Evolutionary conservation across 1,140 invertebrate genomes (phyloP), one percentile per base, ranked within the genome.

Genomic region (Trypoxylus dichotomus): DNA sequence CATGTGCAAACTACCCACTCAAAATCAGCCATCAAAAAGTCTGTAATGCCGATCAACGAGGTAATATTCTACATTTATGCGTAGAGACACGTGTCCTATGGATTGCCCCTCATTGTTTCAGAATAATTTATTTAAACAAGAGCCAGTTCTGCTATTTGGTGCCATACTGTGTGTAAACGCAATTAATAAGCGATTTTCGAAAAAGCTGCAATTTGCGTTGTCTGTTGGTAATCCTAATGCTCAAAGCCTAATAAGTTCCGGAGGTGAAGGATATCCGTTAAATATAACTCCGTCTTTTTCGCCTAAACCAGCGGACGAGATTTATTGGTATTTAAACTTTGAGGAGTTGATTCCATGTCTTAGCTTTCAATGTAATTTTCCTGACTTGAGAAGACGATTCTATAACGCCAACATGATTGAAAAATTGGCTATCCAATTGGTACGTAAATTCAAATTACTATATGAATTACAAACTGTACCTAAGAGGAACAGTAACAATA

Each of bases 291-390:
- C 29, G 0, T 29, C 32, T 54, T 29, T 89, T 13, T 94, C 92
- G 82, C 92, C 94, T 0, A 87, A 91, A 81, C 91, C 92, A 0
- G 90, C 90, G 76, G 94, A 95, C 86, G 92, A 91, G 77, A 87
- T 87, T 21, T 95, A 95, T 85, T 95, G 93, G 83, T 94, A 90
- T 84, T 83, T 95, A 29, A 93, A 93, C 0, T 94, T 93, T 81
- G 93, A 92, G 88, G 93, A 95, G 77, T 90, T 92, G 79, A 96
- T 96, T 83, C 95, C 94, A 0, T 95, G 94, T 83, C 89, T 96
- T 83, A 93, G 94, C 81, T 89, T 96, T 0, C 88, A 91, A 60
- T 91, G 91, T 54, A 86, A 90, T 24, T 94, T 94, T 90, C 94
- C 94, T 0, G 95, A 96, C 85, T 91, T 94, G 76, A 87, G 94